phyloP scores from a whole-genome alignment of 2,113 vertebrate species.

The Corydoras sp. region DNA sequence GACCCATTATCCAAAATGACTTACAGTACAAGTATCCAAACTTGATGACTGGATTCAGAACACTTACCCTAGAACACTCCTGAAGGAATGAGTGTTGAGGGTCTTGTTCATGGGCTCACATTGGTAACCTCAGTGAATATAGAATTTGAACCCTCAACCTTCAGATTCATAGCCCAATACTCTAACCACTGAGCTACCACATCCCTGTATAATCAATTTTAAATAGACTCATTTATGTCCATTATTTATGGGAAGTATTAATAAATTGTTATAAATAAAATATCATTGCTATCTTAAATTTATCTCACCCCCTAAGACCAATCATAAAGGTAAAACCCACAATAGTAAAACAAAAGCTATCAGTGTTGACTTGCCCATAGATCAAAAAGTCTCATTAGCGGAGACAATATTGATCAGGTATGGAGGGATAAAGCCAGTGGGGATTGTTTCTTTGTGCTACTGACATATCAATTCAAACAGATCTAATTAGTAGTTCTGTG shows the following conservation, averaged over 20 bases:
- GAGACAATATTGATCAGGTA: constrained; percentile 52
- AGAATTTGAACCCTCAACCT: too few species aligned
- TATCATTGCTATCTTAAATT: constrained; percentile 39
- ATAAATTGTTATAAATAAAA: constrained; percentile 5
- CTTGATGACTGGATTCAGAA: too few species aligned
- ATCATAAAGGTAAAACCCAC: constrained; percentile 35
- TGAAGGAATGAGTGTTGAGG: too few species aligned
- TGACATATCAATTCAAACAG: constrained; percentile 8
- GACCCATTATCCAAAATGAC: too few species aligned
- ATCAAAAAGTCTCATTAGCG: constrained; percentile 55
- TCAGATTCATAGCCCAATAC: too few species aligned
- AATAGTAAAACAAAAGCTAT: constrained; percentile 23
- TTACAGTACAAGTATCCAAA: too few species aligned
- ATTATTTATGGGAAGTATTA: constrained; percentile 26
- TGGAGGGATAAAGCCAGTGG: constrained; percentile 38
- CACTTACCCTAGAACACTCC: too few species aligned
- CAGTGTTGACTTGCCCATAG: constrained; percentile 51
- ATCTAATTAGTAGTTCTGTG: constrained; percentile 46
- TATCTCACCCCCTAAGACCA: constrained; percentile 20
- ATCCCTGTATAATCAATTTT: not conserved
- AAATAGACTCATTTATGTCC: constrained; percentile 26
- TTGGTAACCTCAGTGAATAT: too few species aligned
- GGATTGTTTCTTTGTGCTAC: constrained; percentile 37
- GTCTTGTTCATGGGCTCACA: too few species aligned
- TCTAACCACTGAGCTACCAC: too few species aligned